phyloP scores from a whole-genome alignment of 2,113 vertebrate species.

The Ursus arctos region DNA sequence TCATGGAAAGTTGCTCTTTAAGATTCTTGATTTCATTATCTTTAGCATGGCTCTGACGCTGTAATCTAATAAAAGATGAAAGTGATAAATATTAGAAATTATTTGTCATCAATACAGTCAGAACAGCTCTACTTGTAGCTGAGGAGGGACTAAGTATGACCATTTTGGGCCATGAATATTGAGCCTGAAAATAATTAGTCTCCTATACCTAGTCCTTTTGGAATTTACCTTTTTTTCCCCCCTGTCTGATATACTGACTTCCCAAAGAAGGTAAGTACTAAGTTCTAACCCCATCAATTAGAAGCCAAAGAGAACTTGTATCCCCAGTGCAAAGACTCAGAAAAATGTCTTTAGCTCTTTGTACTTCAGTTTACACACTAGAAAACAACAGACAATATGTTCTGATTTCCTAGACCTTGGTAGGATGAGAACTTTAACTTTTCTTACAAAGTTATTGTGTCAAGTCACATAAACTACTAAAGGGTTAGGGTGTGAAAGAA shows the following conservation, averaged over 20 bases:
- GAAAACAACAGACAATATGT: background rate
- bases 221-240: background rate
- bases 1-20: conserved; percentile 78
- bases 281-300: background rate
- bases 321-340: background rate
- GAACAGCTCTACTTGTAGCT: conserved; percentile 41
- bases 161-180: background rate
- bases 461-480: conserved; percentile 49
- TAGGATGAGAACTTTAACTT: background rate
- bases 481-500: conserved; percentile 2
- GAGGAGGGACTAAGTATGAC: background rate
- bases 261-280: conserved; percentile 7
- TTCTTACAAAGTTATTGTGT: background rate
- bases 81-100: conserved; percentile 46
- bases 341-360: background rate
- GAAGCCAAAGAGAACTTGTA: background rate
- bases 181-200: conserved; percentile 32
- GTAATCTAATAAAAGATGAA: conserved; percentile 74
- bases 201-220: background rate
- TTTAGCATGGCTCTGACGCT: conserved; percentile 74
- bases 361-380: background rate
- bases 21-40: conserved; percentile 80
- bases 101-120: conserved; percentile 39
- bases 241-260: conserved; percentile 5
- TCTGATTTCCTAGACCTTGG: background rate